These are phyloP conservation scores for Luffia ferchaultella DNA, from an alignment of 2,888 invertebrate species.

Conservation along the genomic window DNA sequence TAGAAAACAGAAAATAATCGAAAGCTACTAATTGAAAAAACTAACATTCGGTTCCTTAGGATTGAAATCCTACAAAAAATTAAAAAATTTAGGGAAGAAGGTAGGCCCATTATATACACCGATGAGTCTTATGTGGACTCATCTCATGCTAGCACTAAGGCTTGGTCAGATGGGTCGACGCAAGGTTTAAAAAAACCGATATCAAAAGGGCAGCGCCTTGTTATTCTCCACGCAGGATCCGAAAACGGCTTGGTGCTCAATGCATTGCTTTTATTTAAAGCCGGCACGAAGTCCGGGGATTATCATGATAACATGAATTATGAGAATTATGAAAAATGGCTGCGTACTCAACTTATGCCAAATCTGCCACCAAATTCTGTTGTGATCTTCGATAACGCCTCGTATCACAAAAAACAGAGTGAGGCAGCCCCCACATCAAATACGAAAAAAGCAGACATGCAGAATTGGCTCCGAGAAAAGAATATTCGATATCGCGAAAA, in stretches of 20 bases:
- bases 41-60: constrained; percentile 15
- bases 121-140: constrained; percentile 9
- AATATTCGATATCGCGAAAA: constrained; percentile 13
- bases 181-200: constrained; percentile 15
- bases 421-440: constrained; percentile 16
- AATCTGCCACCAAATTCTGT: constrained; percentile 20
- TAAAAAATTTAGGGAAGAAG: constrained; percentile 9
- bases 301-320: constrained; percentile 24
- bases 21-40: constrained; percentile 17
- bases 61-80: constrained; percentile 18
- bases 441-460: constrained; percentile 18
- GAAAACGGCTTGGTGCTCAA: constrained; percentile 12
- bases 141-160: no score
- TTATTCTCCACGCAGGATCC: constrained; percentile 13
- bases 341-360: constrained; percentile 19
- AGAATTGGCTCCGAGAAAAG: constrained; percentile 17
- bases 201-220: constrained; percentile 17
- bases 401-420: constrained; percentile 19
- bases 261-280: constrained; percentile 16
- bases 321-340: constrained; percentile 21
- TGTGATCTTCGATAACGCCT: constrained; percentile 19
- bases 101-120: constrained; percentile 12
- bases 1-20: constrained; percentile 18
- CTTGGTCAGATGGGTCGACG: constrained; percentile 13
- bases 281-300: constrained; percentile 19